These are phyloP conservation scores for Dinocampus coccinellae DNA, from an alignment of 2,888 invertebrate species.

Conservation along the genomic window DNA sequence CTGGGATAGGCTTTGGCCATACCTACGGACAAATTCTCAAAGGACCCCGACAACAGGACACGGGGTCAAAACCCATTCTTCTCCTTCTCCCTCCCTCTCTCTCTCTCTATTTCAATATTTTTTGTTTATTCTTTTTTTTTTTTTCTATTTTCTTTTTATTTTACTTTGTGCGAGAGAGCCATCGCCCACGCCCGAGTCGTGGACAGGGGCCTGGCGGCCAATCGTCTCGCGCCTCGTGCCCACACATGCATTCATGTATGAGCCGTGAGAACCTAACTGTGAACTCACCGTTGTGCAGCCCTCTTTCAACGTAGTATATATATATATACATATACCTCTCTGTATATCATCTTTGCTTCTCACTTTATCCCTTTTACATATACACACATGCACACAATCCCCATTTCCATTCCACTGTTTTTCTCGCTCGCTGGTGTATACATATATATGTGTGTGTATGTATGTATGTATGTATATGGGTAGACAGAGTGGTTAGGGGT, in stretches of 20 bases:
- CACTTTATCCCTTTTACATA: not conserved
- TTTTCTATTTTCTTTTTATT: not conserved
- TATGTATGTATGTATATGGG: conserved; percentile 36
- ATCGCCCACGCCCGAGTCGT: conserved; percentile 46
- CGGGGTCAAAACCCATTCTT: conserved; percentile 29
- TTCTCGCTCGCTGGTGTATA: not conserved
- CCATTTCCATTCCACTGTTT: conserved; percentile 11
- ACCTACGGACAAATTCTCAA: not conserved
- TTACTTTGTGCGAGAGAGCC: conserved; percentile 11
- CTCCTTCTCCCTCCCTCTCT: too few relatives aligned
- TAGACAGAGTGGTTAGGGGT: conserved; percentile 55
- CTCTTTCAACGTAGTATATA: conserved; percentile 27
- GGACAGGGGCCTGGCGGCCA: conserved; percentile 44
- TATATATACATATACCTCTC: too few relatives aligned
- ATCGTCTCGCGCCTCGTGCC: conserved; percentile 48
- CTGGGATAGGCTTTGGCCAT: not conserved
- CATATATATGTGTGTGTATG: not conserved
- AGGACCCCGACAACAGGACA: conserved; percentile 12
- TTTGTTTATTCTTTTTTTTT: conserved; percentile 4
- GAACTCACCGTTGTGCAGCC: conserved; percentile 59
- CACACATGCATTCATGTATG: conserved; percentile 59
- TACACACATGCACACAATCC: not conserved
- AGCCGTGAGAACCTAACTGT: conserved; percentile 68
- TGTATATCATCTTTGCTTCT: conserved; percentile 19
- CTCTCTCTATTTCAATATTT: too few relatives aligned